Base-by-base conservation (phyloP, 2,888 invertebrate genomes). In the Epinotia demarniana region DNA sequence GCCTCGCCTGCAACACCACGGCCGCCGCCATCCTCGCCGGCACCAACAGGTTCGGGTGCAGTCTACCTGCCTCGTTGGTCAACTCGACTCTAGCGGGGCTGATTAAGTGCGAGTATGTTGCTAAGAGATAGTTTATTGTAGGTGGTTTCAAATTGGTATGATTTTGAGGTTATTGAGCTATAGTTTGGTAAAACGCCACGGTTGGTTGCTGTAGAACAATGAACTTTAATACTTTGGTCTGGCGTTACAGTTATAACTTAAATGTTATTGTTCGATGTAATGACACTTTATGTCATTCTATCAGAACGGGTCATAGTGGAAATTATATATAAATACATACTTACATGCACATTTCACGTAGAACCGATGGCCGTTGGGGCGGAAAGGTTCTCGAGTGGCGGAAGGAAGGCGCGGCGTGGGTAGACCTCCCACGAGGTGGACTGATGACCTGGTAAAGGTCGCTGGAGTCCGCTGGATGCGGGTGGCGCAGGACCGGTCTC, bases 41-140 rank as follows among this genome's bases (percentile, higher is more conserved):
- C 0, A 60, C 80, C 1, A 78, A 80, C 0, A 77, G 81, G 3
- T 86, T 90, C 60, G 86, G 84, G 23, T 92, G 92, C 58, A 79
- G 85, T 0, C 0, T 87, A 3, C 84, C 86, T 0, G 76, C 63
- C 1, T 66, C 72, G 3, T 46, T 70, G 11, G 8, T 49, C 39
- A 49, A 63, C 68, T 19, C 0, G 77, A 77, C 18, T 76, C 3
- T 72, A 1, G 58, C 18, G 11, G 76, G 72, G 13, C 33, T 62
- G n/a, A 11, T 72, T 9, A 58, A 16, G 3, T 72, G 76, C 18
- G 33, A 75, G 8, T 75, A 66, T 55, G 12, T 72, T 0, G 46
- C 55, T 67, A 75, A 62, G 57, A 75, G 75, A 71, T 75, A 75
- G 60, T 23, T 39, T 66, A n/a, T 16, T 18, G 13, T 0, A 64